Evolutionary conservation across 2,888 invertebrate genomes (phyloP).

Genomic region (Ellobium chinense): DNA sequence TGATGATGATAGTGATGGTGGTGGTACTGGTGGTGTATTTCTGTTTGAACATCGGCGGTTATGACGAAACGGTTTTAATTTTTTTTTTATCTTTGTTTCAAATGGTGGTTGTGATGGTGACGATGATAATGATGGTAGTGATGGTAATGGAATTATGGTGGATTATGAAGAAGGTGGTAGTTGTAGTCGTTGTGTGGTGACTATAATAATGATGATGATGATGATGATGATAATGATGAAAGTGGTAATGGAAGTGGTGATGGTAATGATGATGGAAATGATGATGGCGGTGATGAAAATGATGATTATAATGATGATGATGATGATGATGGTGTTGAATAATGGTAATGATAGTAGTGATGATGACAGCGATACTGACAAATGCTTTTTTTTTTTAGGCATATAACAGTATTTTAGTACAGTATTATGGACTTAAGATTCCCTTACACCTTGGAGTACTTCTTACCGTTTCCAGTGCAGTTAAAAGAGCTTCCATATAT

Average conservation of each 20-base stretch:
- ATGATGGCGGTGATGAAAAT: no score
- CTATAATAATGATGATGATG: not conserved
- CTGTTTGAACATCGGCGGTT: no score
- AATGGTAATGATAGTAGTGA: not conserved
- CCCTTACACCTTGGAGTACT: no score
- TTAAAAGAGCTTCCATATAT: no score
- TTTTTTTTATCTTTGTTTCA: no score
- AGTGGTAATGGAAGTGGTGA: not conserved
- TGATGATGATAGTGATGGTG: not conserved
- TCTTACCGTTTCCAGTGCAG: no score
- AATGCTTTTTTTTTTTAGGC: no score
- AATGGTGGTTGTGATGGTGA: not conserved
- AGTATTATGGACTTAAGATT: no score
- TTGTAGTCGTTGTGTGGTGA: not conserved
- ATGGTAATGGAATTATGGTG: not conserved
- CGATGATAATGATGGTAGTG: not conserved
- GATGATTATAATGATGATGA: no score
- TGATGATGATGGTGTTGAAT: not conserved
- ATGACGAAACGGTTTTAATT: no score
- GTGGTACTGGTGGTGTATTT: not conserved
- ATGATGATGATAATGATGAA: conserved; percentile 11
- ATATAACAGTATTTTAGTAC: no score
- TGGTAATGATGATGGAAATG: not conserved
- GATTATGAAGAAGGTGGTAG: not conserved
- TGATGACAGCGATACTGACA: no score